Evolutionary conservation across 1,140 invertebrate genomes (phyloP).

Genomic region (Anthonomus grandis): DNA sequence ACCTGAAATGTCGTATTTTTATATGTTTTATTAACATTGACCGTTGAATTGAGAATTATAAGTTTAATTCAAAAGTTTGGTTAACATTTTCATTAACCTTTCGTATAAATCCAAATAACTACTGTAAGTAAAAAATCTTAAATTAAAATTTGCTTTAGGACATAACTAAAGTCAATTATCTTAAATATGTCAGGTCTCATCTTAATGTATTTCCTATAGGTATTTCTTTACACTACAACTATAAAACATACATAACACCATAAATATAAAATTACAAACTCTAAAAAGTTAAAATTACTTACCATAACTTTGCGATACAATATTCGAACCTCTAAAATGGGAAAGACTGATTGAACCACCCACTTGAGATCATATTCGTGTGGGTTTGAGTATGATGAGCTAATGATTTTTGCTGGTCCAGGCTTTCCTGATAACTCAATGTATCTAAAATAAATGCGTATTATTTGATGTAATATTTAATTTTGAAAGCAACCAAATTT

Average conservation of each 20-base stretch:
- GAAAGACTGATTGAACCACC: slow-evolving; percentile 63
- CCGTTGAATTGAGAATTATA: background rate
- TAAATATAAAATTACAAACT: background rate
- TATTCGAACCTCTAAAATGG: slow-evolving; percentile 60
- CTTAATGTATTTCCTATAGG: no score
- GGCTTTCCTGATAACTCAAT: slow-evolving; percentile 65
- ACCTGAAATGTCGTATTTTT: slow-evolving; percentile 51
- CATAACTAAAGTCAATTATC: no score
- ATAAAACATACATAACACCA: no score
- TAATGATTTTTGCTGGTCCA: slow-evolving; percentile 62
- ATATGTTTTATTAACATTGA: background rate
- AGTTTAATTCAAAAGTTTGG: no score
- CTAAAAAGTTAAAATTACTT: slow-evolving; percentile 35
- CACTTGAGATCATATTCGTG: slow-evolving; percentile 60
- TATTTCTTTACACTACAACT: no score
- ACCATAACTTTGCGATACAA: slow-evolving; percentile 62
- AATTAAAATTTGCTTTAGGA: no score
- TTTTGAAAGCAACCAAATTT: no score
- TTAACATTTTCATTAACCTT: no score
- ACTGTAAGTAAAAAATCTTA: no score
- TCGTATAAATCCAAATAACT: no score
- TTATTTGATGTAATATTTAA: no score
- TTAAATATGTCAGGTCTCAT: no score
- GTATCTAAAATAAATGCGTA: slow-evolving; percentile 46
- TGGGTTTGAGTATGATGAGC: slow-evolving; percentile 57